A percentile compares a stretch with the other conserved stretches of the same genome.
These are phyloP conservation scores for Thymelicus sylvestris DNA, from an alignment of 2,888 invertebrate genomes.

Conservation along the genomic window DNA sequence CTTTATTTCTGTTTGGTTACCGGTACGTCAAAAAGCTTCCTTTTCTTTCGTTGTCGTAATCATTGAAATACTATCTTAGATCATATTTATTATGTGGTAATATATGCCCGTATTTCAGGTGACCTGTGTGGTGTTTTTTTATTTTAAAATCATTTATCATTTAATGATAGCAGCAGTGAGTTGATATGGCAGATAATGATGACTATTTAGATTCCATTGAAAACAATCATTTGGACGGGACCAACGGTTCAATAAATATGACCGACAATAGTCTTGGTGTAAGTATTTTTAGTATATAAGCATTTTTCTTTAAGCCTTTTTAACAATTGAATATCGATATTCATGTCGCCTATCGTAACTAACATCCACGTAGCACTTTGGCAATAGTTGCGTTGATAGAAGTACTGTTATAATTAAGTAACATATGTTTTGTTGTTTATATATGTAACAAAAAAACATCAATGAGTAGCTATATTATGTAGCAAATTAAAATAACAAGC, in stretches of 20 bases:
- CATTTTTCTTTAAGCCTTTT: background rate
- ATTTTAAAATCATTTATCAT: conserved; percentile 40
- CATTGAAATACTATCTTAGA: conserved; percentile 46
- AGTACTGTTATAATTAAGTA: background rate
- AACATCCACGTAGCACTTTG: conserved; percentile 1
- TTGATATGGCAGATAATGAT: conserved; percentile 81
- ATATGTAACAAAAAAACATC: background rate
- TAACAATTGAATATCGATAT: background rate
- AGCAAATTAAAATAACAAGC: background rate
- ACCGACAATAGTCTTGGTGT: conserved; percentile 80
- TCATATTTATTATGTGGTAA: conserved; percentile 31
- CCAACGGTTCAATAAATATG: conserved; percentile 85
- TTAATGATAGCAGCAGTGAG: conserved; percentile 60
- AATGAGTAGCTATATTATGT: too few relatives aligned
- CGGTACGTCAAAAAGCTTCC: conserved; percentile 73
- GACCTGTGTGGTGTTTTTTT: conserved; percentile 51
- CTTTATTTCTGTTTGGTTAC: conserved; percentile 75
- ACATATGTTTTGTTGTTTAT: background rate
- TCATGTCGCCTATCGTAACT: background rate
- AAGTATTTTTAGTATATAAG: conserved; percentile 49
- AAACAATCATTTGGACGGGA: conserved; percentile 85
- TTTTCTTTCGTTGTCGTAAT: conserved; percentile 46
- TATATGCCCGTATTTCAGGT: conserved; percentile 54
- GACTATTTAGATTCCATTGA: conserved; percentile 81
- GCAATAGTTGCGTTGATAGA: background rate